Percentiles rank a stretch among this genome's conserved stretches.
Evolutionary conservation across 2,888 invertebrate species (phyloP).

Genomic region (Nesidiocoris tenuis): DNA sequence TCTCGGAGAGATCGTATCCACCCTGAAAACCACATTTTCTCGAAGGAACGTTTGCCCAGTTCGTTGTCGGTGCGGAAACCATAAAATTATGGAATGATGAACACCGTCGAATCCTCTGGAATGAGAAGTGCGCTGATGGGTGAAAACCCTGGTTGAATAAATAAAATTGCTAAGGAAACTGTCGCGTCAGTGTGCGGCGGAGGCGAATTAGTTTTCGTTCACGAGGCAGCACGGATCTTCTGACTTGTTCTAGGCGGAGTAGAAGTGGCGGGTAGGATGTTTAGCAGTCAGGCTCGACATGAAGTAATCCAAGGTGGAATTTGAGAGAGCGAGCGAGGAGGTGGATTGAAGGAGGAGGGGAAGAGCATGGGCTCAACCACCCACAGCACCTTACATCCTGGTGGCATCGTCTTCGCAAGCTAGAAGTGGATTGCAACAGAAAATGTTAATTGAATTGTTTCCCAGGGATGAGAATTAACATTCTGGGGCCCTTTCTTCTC

Average conservation of each 20-base stretch:
- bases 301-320: conserved; percentile 49
- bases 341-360: conserved; percentile 15
- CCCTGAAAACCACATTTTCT: too few species aligned
- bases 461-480: conserved; percentile 48
- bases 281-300: conserved; percentile 48
- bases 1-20: too few species aligned
- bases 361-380: conserved; percentile 12
- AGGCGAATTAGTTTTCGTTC: conserved; percentile 28
- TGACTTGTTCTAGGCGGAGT: neutral
- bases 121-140: neutral
- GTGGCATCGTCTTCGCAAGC: neutral
- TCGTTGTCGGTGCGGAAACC: too few species aligned
- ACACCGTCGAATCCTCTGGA: neutral
- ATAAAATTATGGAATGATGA: too few species aligned
- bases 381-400: conserved; percentile 13
- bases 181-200: neutral
- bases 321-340: conserved; percentile 21
- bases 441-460: conserved; percentile 50
- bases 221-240: neutral
- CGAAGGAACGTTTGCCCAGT: too few species aligned
- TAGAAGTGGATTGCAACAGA: conserved; percentile 48
- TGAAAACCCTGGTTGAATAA: conserved; percentile 18
- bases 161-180: conserved; percentile 23
- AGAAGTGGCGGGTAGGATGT: conserved; percentile 26
- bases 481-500: conserved; percentile 48